phyloP scores from a whole-genome alignment of 1,140 invertebrate genomes.

The Homarus americanus region DNA sequence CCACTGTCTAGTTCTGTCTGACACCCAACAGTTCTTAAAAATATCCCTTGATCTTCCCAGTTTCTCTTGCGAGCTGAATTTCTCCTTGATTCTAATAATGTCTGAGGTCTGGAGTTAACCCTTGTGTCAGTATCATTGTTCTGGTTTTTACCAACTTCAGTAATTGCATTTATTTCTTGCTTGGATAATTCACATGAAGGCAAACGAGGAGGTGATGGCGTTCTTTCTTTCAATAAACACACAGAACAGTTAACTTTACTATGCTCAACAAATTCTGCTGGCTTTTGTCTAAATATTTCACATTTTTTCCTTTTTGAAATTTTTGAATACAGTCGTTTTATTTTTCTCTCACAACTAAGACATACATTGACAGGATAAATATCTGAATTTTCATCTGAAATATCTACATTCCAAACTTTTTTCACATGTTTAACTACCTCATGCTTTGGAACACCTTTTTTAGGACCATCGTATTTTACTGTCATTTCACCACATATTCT shows the following conservation, averaged over 20 bases:
- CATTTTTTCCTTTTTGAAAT: constrained; percentile 63
- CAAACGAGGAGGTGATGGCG: neutral
- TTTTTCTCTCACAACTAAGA: constrained; percentile 54
- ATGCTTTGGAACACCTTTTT: constrained; percentile 55
- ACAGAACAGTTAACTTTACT: constrained; percentile 42
- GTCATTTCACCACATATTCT: constrained; percentile 62
- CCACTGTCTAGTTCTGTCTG: constrained; percentile 13
- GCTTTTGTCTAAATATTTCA: constrained; percentile 45
- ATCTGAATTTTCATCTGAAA: constrained; percentile 50
- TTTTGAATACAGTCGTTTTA: constrained; percentile 57
- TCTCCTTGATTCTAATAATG: constrained; percentile 27
- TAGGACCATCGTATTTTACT: constrained; percentile 56
- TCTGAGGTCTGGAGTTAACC: neutral
- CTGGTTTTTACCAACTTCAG: neutral
- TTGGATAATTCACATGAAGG: neutral
- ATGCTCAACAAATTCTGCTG: constrained; percentile 55
- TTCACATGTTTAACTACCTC: constrained; percentile 55
- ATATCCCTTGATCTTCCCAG: constrained; percentile 11
- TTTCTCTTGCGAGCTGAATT: constrained; percentile 47
- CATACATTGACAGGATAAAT: constrained; percentile 59
- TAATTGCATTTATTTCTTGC: neutral
- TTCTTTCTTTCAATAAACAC: constrained; percentile 39
- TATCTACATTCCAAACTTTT: constrained; percentile 64
- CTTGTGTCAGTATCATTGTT: too few relatives aligned
- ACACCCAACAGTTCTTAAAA: constrained; percentile 19